These are phyloP conservation scores for Lycopodina hypogea DNA, from an alignment of 37 sponge, comb jelly and placozoan species.

Conservation along the genomic window DNA sequence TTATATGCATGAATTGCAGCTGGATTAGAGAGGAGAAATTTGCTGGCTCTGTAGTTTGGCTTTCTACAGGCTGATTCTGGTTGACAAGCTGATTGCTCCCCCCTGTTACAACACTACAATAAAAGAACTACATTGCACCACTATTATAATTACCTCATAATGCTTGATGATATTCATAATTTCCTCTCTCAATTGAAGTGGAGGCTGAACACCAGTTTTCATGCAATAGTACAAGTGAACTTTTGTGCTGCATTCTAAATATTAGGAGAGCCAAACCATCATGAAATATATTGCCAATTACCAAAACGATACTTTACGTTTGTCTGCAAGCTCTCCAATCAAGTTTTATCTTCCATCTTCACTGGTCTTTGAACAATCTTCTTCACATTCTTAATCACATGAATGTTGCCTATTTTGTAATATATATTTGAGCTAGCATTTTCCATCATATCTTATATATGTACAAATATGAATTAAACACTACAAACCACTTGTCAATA, in stretches of 20 bases:
- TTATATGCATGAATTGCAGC: not conserved
- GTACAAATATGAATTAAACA: not conserved
- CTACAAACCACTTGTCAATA: no score
- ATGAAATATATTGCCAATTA: not conserved
- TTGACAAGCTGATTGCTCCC: no score
- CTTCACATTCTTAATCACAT: slow-evolving; percentile 11
- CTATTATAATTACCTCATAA: slow-evolving; percentile 17
- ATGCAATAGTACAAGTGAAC: slow-evolving; percentile 31
- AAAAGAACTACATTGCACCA: not conserved
- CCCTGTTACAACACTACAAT: no score
- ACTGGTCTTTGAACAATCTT: slow-evolving; percentile 13
- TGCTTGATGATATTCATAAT: slow-evolving; percentile 8
- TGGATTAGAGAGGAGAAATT: slow-evolving; percentile 1
- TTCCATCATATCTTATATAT: no score
- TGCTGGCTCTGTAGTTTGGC: slow-evolving; percentile 3
- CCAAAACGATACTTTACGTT: slow-evolving; percentile 7
- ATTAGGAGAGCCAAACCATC: not conserved
- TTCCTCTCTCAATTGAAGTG: not conserved
- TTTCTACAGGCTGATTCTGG: no score
- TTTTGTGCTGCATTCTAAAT: slow-evolving; percentile 23
- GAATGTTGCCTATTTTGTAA: slow-evolving; percentile 9
- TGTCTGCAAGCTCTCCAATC: slow-evolving; percentile 30
- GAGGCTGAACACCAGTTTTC: slow-evolving; percentile 13
- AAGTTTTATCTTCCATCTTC: slow-evolving; percentile 2
- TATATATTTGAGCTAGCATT: no score